These are phyloP conservation scores for Chrosomus eos DNA, from an alignment of 2,797 vertebrate species.

Conservation along the genomic window DNA sequence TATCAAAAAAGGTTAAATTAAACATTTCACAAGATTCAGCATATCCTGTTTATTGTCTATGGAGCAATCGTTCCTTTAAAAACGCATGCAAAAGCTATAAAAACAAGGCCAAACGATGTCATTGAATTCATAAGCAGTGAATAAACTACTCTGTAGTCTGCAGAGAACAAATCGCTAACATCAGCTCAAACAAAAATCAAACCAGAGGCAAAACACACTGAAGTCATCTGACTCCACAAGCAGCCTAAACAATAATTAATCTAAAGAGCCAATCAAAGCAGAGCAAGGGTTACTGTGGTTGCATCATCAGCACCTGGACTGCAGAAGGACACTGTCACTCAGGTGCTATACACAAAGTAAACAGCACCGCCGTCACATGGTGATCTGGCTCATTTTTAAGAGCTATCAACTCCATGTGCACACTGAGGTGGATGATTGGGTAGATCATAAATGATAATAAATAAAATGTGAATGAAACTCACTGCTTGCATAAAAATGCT, in stretches of 20 bases:
- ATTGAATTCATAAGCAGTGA: conserved; percentile 4
- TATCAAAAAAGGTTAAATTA: not conserved
- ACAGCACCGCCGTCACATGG: conserved; percentile 14
- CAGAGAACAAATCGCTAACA: not conserved
- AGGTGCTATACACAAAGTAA: not conserved
- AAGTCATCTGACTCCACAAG: conserved; percentile 22
- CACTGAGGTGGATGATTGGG: not conserved
- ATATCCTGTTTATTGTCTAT: not conserved
- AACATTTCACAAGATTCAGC: not conserved
- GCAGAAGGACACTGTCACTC: too few species aligned
- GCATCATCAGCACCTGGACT: conserved; percentile 6
- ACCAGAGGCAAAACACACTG: conserved; percentile 7
- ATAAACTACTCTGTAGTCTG: not conserved
- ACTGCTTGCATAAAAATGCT: not conserved
- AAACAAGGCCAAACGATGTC: not conserved
- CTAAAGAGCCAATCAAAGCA: conserved; percentile 40
- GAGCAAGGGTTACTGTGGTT: conserved; percentile 61
- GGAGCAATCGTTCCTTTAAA: not conserved
- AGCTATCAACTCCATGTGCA: too few species aligned
- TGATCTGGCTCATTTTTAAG: not conserved
- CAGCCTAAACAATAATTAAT: conserved; percentile 66
- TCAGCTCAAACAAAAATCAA: conserved; percentile 24
- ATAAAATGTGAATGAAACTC: not conserved
- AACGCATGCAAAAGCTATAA: not conserved
- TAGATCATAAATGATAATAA: not conserved